Percentiles rank a stretch among this genome's conserved stretches.
These are phyloP conservation scores for Drosophila pseudoobscura DNA, from an alignment of 1,140 invertebrate genomes.

Conservation along the genomic window DNA sequence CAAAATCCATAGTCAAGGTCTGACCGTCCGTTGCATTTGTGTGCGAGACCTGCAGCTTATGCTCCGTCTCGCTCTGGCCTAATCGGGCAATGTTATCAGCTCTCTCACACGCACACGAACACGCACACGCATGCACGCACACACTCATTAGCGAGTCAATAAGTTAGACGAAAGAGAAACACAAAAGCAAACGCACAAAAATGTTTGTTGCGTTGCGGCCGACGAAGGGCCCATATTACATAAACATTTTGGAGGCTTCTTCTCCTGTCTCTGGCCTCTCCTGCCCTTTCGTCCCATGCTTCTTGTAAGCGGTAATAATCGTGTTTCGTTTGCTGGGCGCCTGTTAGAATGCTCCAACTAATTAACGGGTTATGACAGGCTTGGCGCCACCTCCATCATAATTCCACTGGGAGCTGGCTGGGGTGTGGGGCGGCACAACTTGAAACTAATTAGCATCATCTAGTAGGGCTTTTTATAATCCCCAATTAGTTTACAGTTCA, in stretches of 20 bases:
- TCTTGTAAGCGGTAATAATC: constrained; percentile 41
- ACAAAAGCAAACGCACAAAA: constrained; percentile 43
- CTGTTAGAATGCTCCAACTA: constrained; percentile 83
- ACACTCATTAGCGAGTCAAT: constrained; percentile 57
- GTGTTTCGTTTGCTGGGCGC: constrained; percentile 57
- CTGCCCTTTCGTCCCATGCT: not conserved
- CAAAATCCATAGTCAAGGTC: constrained; percentile 15
- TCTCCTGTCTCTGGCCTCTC: constrained; percentile 3
- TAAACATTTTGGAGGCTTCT: constrained; percentile 35
- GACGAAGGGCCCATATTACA: not conserved
- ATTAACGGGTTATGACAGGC: constrained; percentile 82
- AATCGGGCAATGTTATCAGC: constrained; percentile 29
- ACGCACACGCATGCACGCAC: constrained; percentile 3
- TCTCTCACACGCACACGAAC: constrained; percentile 8
- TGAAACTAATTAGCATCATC: constrained; percentile 40
- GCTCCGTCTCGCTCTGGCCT: constrained; percentile 12
- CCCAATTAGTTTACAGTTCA: too few relatives aligned
- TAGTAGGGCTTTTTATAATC: too few relatives aligned
- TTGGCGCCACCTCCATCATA: constrained; percentile 73
- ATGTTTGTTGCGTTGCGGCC: constrained; percentile 30
- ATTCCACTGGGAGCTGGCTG: constrained; percentile 7
- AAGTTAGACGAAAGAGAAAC: constrained; percentile 47
- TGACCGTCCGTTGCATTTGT: constrained; percentile 23
- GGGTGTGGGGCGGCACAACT: not conserved
- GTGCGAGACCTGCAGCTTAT: constrained; percentile 15